Base-by-base conservation (phyloP, 1,140 invertebrate genomes). In the Chironomus tepperi region DNA sequence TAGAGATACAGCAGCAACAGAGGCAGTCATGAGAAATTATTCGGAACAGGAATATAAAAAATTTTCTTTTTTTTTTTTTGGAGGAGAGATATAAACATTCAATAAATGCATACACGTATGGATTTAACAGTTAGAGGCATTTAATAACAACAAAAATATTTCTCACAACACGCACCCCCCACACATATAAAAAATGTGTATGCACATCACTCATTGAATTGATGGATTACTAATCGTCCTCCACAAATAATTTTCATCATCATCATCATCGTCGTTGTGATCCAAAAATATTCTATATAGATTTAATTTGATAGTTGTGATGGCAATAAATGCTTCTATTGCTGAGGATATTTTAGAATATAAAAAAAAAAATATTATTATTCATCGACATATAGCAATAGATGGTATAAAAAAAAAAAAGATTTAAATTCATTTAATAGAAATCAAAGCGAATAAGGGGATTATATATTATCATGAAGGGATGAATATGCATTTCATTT, bases 401-500 rank as follows among this genome's bases (percentile, higher is more conserved):
- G 24, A 34, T 34, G 24, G 24, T 34, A 34, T 34, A 34, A 57
- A 57, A 57, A 57, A 57, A 34, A 57, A 57, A 57, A 57, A 57
- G 47, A 57, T 57, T 57, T 57, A 57, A 57, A 57, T 57, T 57
- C 47, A 57, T 57, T 57, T 57, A 57, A 57, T 57, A 57, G 47
- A 57, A 57, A 57, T 57, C 47, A 57, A 57, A 57, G 47, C 47
- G 47, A 57, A 57, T n/a, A n/a, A 15, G 47, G 47, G 12, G 47
- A 57, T 57, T 57, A 57, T 57, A n/a, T 57, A 57, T n/a, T n/a
- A n/a, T 57, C 47, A 57, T 57, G 12, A 57, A 57, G n/a, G 47
- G 47, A 57, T 57, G 47, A 57, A 57, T 34, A 34, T 70, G 65
- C 65, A 70, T 70, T 70, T 70, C n/a, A 70, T 70, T 70, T 21